Evolutionary conservation across 2,888 invertebrate species (phyloP), one percentile per base, ranked within the genome.

Genomic region (Idaea dimidiata): DNA sequence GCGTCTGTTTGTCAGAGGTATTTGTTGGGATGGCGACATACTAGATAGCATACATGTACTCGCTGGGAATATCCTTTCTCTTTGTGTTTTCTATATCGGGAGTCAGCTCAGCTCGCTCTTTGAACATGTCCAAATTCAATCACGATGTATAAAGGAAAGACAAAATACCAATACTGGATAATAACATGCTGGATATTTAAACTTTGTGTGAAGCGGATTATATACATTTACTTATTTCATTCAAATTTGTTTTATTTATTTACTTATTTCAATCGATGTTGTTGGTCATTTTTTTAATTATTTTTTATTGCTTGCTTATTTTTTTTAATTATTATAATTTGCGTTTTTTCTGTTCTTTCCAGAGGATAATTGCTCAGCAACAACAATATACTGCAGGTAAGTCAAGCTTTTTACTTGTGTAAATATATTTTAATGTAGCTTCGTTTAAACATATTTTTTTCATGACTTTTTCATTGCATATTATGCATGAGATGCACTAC

Each of bases 351-450:
- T 85, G 65, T 72, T 83, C 75, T 78, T 95, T 95, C 68, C 94
- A 96, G 96, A 95, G 94, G 87, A 94, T 94, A 80, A 93, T 94
- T 72, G 93, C 94, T 69, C 95, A 94, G 69, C 94, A 95, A 82
- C 95, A 95, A 74, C 94, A 95, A 74, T 83, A 94, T 78, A 93
- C 67, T 63, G 91, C 94, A 72, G 94, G 94, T 94, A 83, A 94
- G 94, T 84, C 68, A 1, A 59, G 31, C 66, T 69, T 62, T 4
- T 54, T 59, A 18, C 18, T 3, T 31, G 17, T 32, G 57, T n/a
- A n/a, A 6, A 5, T 58, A 58, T 43, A n/a, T 18, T 56, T 18
- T 18, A 17, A 17, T 18, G 5, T 17, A 10, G 33, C 14, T 58
- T 58, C 10, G 16, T 56, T 54, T 53, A 4, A 53, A 53, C 3